Percentiles rank a stretch among this genome's conserved stretches.
Evolutionary conservation across 2,113 vertebrate species (phyloP).

Genomic region (Panthera uncia): DNA sequence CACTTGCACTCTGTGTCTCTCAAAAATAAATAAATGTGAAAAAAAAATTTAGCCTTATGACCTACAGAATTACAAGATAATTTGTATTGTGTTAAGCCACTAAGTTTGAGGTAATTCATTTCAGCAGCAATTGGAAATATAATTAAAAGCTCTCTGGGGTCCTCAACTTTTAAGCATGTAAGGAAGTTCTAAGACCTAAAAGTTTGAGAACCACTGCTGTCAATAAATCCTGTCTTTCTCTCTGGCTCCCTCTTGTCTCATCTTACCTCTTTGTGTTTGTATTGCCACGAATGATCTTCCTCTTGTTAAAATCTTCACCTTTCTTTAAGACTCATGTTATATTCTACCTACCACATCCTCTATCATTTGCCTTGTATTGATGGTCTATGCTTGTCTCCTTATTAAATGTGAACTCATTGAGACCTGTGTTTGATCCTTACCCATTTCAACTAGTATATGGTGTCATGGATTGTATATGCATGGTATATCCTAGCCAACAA

Average conservation of each 20-base stretch:
- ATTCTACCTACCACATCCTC: not conserved
- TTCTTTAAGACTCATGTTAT: not conserved
- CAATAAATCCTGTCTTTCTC: constrained; percentile 1
- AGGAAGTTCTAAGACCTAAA: not conserved
- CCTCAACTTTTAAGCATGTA: not conserved
- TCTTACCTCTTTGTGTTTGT: not conserved
- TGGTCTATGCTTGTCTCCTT: not conserved
- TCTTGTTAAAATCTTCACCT: not conserved
- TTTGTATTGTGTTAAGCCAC: constrained; percentile 2
- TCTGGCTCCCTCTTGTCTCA: not conserved
- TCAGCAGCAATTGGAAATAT: not conserved
- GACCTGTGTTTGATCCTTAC: not conserved
- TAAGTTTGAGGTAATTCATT: not conserved
- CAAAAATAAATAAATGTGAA: no score
- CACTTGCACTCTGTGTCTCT: no score
- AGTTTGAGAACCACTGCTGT: not conserved
- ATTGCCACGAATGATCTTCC: not conserved
- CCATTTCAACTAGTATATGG: not conserved
- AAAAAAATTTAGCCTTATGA: not conserved
- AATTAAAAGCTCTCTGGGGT: not conserved
- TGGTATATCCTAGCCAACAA: not conserved
- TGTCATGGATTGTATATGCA: not conserved
- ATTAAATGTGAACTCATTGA: constrained; percentile 11
- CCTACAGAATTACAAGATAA: not conserved
- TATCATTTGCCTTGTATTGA: not conserved